Base-by-base conservation (phyloP, 2,797 vertebrate species). In the Prunella strophiata region DNA sequence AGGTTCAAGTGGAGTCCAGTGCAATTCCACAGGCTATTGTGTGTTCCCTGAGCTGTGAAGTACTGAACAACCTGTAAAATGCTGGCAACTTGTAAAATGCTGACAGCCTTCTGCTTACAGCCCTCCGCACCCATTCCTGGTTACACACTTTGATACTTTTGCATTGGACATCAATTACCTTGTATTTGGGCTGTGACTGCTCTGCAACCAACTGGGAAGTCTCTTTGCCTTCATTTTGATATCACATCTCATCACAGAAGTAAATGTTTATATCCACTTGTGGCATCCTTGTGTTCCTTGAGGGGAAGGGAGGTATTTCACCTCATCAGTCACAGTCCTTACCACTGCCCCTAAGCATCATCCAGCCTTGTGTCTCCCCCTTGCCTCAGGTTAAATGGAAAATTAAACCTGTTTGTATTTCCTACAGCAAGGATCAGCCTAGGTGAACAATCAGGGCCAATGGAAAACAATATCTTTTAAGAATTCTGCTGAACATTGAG, bases 271-370 rank as follows among this genome's bases (percentile, higher is more conserved):
- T 50, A 50, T 47, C 42, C 43, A 40, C 1, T 40, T 47, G n/a
- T 34, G 66, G 10, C 17, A 34, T 34, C 17, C 25, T 38, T 22
- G 17, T 34, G 17, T 12, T 19, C 15, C 13, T 45, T 72, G 11
- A 34, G 22, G n/a, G 18, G 38, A 84, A 65, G 21, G 25, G 27
- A 58, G n/a, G 16, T 52, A 13, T 20, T 71, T 25, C 11, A 34
- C 19, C 17, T 4, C 3, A 40, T 52, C 20, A 30, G 20, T 47
- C 52, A 30, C 38, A 14, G 29, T 26, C 34, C 10, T 65, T 58
- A 21, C 21, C 0, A 0, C 38, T 77, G 32, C 6, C 10, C 51
- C 29, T 17, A 12, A 6, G 20, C 36, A 42, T 10, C 4, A 15
- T 45, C 16, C 61, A 84, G 57, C 20, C 25, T 85, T 55, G 15